Evolutionary conservation across 1,140 invertebrate species (phyloP).

Genomic region (Halesus radiatus): DNA sequence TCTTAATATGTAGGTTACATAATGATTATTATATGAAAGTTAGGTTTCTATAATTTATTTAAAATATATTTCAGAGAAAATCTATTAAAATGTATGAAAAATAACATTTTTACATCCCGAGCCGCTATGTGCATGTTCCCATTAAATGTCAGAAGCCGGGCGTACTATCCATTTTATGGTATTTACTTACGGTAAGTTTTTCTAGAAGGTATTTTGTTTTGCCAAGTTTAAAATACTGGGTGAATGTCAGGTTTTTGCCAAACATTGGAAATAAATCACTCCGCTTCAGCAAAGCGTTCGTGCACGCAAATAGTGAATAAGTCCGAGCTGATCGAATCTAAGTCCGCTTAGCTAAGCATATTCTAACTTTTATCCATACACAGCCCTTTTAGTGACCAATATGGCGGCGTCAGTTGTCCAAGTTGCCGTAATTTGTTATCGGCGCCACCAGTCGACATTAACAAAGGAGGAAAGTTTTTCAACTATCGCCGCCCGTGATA

Average conservation of each 20-base stretch:
- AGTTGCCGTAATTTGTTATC: constrained; percentile 38
- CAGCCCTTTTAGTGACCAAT: constrained; percentile 24
- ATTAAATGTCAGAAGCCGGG: too few species aligned
- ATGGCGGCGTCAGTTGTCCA: not conserved
- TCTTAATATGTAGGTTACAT: too few species aligned
- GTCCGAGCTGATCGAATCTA: not conserved
- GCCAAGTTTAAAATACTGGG: too few species aligned
- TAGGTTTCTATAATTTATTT: too few species aligned
- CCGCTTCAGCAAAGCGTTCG: not conserved
- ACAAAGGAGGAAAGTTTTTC: constrained; percentile 28
- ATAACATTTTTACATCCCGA: too few species aligned
- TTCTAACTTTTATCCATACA: not conserved
- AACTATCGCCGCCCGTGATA: constrained; percentile 11
- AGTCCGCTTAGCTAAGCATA: not conserved
- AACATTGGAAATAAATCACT: not conserved
- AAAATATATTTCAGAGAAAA: too few species aligned
- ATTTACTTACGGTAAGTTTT: too few species aligned
- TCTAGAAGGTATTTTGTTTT: too few species aligned
- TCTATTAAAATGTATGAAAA: too few species aligned
- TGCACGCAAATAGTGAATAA: not conserved
- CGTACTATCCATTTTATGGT: too few species aligned
- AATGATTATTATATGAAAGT: too few species aligned
- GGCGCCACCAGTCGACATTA: constrained; percentile 9
- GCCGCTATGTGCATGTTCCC: too few species aligned
- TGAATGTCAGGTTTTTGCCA: not conserved